Percentiles rank a stretch among this genome's conserved stretches.
phyloP scores from a whole-genome alignment of 2,113 vertebrate species.

The Alosa alosa region DNA sequence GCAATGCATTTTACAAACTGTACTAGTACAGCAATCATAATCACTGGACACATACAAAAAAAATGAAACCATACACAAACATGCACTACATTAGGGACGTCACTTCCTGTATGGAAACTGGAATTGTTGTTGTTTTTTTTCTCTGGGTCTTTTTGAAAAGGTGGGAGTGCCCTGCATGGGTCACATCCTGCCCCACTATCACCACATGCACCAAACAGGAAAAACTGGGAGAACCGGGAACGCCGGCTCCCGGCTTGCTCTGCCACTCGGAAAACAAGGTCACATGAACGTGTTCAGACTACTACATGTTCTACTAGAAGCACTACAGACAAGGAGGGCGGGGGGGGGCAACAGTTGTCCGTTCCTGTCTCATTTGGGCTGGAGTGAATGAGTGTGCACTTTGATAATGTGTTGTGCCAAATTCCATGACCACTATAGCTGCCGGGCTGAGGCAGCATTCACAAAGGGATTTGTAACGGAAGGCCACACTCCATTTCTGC shows the following conservation, averaged over 20 bases:
- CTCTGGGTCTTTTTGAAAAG: background rate
- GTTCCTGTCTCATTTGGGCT: background rate
- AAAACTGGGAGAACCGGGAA: constrained; percentile 21
- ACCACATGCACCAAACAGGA: constrained; percentile 33
- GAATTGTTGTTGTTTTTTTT: background rate
- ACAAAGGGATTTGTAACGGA: background rate
- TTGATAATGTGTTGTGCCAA: background rate
- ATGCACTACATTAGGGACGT: constrained; percentile 22
- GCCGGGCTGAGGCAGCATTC: background rate
- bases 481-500: background rate
- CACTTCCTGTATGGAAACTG: constrained; percentile 47
- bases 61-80: background rate
- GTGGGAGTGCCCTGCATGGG: constrained; percentile 28
- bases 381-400: background rate
- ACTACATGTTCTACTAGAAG: background rate
- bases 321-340: background rate
- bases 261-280: constrained; percentile 11
- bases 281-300: constrained; percentile 10
- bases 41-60: background rate
- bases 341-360: background rate
- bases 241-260: background rate
- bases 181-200: constrained; percentile 22
- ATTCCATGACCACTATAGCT: background rate
- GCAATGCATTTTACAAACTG: constrained; percentile 15
- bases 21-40: background rate